Percentiles rank a stretch among this genome's conserved stretches.
Conservation (phyloP, 2,797 vertebrate species). For the Tiaroga cobitis region DNA sequence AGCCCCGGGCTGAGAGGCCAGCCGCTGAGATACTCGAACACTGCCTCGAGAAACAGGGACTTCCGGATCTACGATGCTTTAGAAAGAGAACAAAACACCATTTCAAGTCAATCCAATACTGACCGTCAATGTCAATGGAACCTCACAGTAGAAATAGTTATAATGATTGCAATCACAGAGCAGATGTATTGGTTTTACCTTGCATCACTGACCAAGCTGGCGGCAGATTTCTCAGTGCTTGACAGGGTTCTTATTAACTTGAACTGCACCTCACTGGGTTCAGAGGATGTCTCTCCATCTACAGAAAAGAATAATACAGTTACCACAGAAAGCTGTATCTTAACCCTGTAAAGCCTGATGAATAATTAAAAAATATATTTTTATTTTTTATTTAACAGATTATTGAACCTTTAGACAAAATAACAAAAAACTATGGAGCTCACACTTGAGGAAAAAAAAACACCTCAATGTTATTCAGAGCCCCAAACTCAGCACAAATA, state of each 20-base stretch:
- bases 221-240: slow-evolving; percentile 35
- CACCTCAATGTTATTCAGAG: not conserved
- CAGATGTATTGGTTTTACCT: slow-evolving; percentile 35
- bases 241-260: slow-evolving; percentile 32
- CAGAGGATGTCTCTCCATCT: slow-evolving; percentile 39
- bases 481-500: not conserved
- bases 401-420: too few relatives aligned
- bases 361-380: not conserved
- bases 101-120: not conserved
- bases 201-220: slow-evolving; percentile 10
- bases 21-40: slow-evolving; percentile 60
- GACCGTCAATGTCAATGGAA: not conserved
- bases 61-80: slow-evolving; percentile 73
- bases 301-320: not conserved
- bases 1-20: slow-evolving; percentile 71
- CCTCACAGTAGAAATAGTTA: not conserved
- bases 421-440: not conserved
- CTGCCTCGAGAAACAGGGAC: slow-evolving; percentile 62
- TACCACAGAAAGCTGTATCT: not conserved
- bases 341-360: not conserved
- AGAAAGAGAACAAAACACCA: slow-evolving; percentile 34
- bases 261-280: slow-evolving; percentile 13
- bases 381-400: too few relatives aligned
- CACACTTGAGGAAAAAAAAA: not conserved
- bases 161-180: not conserved